Base-by-base conservation (phyloP, 2,797 vertebrate genomes). In the Mycteria americana region DNA sequence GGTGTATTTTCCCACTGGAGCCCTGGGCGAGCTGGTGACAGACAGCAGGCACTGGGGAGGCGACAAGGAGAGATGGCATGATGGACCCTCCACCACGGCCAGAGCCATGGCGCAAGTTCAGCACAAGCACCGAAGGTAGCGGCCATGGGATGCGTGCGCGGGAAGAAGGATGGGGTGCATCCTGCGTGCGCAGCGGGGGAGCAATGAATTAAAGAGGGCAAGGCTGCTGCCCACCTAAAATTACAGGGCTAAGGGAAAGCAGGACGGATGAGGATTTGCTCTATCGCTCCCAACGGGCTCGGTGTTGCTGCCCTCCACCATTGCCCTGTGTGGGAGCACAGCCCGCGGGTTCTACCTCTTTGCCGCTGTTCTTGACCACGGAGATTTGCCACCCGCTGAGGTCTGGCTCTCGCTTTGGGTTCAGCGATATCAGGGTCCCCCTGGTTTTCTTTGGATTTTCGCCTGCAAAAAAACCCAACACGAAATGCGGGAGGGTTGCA, bases 1-100 rank as follows among this genome's bases (percentile, higher is more conserved):
- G 8, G 12, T 46, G 69, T 98, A 98, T 88, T 76, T 97, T 86
- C 98, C 97, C 92, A 98, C 93, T 0, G 91, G 18, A 4, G 98
- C 97, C 6, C 63, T 60, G 19, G 97, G 94, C 0, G 98, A 41
- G 23, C 93, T 97, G 89, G 54, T 95, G 88, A 98, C 68, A 56
- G 88, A 68, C 67, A 98, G 68, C 24, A 91, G 41, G 72, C 95
- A 97, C 98, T 98, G 92, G 68, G 75, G 56, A 87, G 79, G 70
- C 7, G 25, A 96, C 37, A 88, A 83, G 37, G 35, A 72, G 13
- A 90, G 13, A 57, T 0, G 3, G 48, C 37, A 25, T 78, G n/a
- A 85, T 0, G 15, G 56, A 80, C 45, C 24, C 21, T 35, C 18
- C 35, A 18, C 30, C 13, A 6, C 2, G 9, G 79, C 72, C 85